Evolutionary conservation across 2,888 invertebrate genomes (phyloP), one percentile per base, ranked within the genome.

Genomic region (Dicyrtoma fusca): DNA sequence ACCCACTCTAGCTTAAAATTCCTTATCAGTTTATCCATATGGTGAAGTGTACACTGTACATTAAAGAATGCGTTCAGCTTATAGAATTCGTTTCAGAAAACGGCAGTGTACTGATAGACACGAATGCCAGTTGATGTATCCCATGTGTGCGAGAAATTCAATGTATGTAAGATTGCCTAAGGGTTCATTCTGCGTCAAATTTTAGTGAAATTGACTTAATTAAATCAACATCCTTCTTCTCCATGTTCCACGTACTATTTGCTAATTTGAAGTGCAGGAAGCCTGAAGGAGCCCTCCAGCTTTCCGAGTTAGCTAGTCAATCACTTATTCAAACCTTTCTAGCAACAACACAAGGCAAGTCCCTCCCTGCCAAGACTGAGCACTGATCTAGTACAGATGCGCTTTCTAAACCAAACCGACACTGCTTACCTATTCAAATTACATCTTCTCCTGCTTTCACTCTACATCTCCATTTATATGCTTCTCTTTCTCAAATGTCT

Each of bases 141-240:
- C 34, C 34, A 34, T 34, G 34, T 34, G 34, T 34, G 34, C 8
- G 34, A n/a, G n/a, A 34, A 34, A 34, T 34, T 8, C 34, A 5
- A 34, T 34, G 34, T 34, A 34, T 8, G 34, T 34, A 34, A 34
- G 34, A 34, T 23, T 3, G 57, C 57, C 57, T 17, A 5, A 21
- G 55, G 66, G 51, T 21, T 42, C 26, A 68, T 59, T 68, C 57
- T 59, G 59, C 68, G 42, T 57, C 68, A 68, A 68, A 68, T 68
- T 57, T 57, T 55, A 57, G 21, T 55, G 23, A 65, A 65, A 65
- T 65, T 51, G 65, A 65, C 66, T 68, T 68, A 68, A 68, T 68
- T 68, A 57, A 68, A 68, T 68, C 68, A 68, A 59, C 68, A 68
- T 68, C 68, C 68, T 68, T 59, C 47, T 51, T 25, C 66, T 53